These are phyloP conservation scores for Abrostola triplasia DNA, from an alignment of 2,888 invertebrate species.

Conservation along the genomic window DNA sequence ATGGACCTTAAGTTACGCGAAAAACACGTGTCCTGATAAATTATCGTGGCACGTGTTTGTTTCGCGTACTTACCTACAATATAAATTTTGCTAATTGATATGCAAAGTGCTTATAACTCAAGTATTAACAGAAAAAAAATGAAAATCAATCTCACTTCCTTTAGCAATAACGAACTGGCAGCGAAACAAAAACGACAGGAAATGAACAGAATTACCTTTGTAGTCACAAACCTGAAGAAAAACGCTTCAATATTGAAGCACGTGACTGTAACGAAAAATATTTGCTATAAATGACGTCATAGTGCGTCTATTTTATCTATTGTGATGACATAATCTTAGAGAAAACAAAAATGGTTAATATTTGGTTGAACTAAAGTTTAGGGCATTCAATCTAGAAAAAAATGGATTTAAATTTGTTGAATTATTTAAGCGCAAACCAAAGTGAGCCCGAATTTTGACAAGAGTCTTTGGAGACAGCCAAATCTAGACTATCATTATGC, in stretches of 20 bases:
- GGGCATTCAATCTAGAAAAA: too few relatives aligned
- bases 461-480: too few relatives aligned
- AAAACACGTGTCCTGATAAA: conserved; percentile 17
- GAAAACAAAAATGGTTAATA: conserved; percentile 5
- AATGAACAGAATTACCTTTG: conserved; percentile 45
- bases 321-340: conserved; percentile 23
- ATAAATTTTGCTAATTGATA: conserved; percentile 15
- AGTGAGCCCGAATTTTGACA: too few relatives aligned
- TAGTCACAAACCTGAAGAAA: conserved; percentile 15
- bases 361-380: too few relatives aligned
- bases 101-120: conserved; percentile 18
- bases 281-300: conserved; percentile 32
- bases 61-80: neutral
- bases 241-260: conserved; percentile 25
- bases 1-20: conserved; percentile 7
- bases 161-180: conserved; percentile 24
- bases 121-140: conserved; percentile 34
- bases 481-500: too few relatives aligned
- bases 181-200: conserved; percentile 39
- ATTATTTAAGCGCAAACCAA: too few relatives aligned
- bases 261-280: conserved; percentile 26
- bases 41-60: conserved; percentile 5
- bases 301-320: conserved; percentile 23
- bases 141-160: conserved; percentile 39
- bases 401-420: too few relatives aligned